Conservation (phyloP, 1,140 invertebrate genomes). For the Whitmania pigra region DNA sequence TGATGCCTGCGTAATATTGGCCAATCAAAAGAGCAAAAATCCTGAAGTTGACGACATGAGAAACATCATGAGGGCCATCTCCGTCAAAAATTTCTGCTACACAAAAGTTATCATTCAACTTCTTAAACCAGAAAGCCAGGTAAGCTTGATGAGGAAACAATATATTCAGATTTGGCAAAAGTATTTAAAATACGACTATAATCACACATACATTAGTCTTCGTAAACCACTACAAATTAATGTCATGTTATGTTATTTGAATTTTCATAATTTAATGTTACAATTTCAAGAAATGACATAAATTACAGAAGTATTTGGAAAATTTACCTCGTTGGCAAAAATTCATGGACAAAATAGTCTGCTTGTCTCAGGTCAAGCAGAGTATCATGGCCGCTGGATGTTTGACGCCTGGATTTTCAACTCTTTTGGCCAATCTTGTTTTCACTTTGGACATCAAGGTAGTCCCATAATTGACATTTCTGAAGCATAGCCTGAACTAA, state of each 20-base stretch:
- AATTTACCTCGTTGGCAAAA: conserved; percentile 80
- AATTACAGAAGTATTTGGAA: conserved; percentile 74
- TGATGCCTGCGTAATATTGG: conserved; percentile 87
- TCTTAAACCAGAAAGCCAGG: conserved; percentile 97
- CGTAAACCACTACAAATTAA: too few relatives aligned
- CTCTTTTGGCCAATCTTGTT: conserved; percentile 91
- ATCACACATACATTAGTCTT: too few relatives aligned
- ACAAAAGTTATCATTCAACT: conserved; percentile 66
- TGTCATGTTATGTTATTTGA: too few relatives aligned
- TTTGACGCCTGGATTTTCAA: conserved; percentile 89
- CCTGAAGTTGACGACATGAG: conserved; percentile 84
- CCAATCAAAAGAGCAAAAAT: conserved; percentile 92
- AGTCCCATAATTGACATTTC: neutral
- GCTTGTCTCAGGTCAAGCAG: conserved; percentile 70
- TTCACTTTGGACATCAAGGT: neutral
- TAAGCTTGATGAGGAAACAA: too few relatives aligned
- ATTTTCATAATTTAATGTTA: neutral
- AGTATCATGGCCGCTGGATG: conserved; percentile 90
- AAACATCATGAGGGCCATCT: conserved; percentile 94
- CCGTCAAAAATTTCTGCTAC: conserved; percentile 91
- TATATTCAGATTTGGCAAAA: too few relatives aligned
- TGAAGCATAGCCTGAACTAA: neutral
- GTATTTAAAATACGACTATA: too few relatives aligned
- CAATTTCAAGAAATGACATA: neutral
- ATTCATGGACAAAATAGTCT: conserved; percentile 73